Base-by-base conservation (phyloP, 1,140 invertebrate species). In the Bombus impatiens region DNA sequence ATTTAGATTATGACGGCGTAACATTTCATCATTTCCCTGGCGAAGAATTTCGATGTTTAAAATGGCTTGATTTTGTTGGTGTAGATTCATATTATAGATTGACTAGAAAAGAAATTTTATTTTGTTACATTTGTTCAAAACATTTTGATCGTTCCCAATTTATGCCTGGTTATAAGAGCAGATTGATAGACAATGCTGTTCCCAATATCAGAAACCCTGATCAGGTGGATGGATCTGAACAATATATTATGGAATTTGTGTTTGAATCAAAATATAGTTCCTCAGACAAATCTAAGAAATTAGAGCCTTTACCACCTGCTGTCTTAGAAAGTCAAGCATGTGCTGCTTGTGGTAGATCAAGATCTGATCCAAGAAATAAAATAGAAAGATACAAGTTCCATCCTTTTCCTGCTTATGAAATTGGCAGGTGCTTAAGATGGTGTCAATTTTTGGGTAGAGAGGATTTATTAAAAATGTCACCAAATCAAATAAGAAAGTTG, bases 11-110 rank as follows among this genome's bases (percentile, higher is more conserved):
- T 37, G 94, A 95, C 86, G 94, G 93, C 12, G 91, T 91, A 15
- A 95, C 94, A 0, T 95, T 95, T 84, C 95, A 95, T 77, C 95
- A 95, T 84, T 95, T 95, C 86, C 95, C 95, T 25, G 95, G 95
- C 2, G 95, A 95, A 83, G 95, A 95, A 84, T 95, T 95, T 76
- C 91, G 95, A 10, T 95, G 95, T 47, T 84, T 95, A 0, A 93
- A 95, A 68, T 95, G 95, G 95, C 81, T 95, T 2, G 94, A 95
- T 79, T 95, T 95, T 84, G 94, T 95, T 37, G 95, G 95, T 0
- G 93, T 95, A 4, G 93, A 94, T 82, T 95, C 95, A 0, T 95
- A 95, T 86, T 95, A 95, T 32, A 93, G 95, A 67, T 82, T 95
- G 1, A 95, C 95, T 0, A 91, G 95, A 72, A 95, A 95, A 75